phyloP scores from a whole-genome alignment of 2,797 vertebrate species.

The Austrolebias charrua region DNA sequence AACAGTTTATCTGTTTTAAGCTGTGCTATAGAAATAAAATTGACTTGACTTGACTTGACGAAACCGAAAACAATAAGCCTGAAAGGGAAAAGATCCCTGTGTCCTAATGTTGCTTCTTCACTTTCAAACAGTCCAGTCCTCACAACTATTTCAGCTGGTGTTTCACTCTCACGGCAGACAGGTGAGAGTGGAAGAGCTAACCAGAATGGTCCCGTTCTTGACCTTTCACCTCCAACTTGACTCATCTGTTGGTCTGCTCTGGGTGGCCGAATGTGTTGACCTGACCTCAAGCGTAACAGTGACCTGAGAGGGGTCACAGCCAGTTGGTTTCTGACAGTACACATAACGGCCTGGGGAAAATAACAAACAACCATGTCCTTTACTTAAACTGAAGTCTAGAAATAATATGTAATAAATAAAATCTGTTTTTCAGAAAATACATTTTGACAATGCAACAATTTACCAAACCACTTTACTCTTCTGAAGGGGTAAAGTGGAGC shows the following conservation, averaged over 20 bases:
- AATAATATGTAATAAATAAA: not conserved
- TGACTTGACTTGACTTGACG: too few species aligned
- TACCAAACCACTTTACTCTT: too few species aligned
- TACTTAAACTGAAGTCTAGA: not conserved
- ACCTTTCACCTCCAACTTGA: constrained; percentile 53
- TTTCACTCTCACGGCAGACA: constrained; percentile 49
- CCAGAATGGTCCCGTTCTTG: constrained; percentile 30
- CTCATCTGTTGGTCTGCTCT: constrained; percentile 53
- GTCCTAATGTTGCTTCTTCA: constrained; percentile 30
- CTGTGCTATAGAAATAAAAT: too few species aligned
- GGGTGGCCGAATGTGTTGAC: constrained; percentile 53
- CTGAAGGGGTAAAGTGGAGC: too few species aligned
- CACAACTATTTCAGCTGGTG: constrained; percentile 38
- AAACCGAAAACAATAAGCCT: too few species aligned
- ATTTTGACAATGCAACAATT: not conserved
- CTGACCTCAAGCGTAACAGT: constrained; percentile 55
- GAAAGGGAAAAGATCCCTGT: constrained; percentile 18
- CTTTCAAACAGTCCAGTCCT: constrained; percentile 53
- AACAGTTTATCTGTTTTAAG: too few species aligned
- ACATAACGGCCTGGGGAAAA: constrained; percentile 38
- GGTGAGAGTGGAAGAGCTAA: constrained; percentile 48
- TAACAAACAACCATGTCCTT: not conserved
- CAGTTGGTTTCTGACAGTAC: constrained; percentile 55
- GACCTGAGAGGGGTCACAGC: constrained; percentile 33
- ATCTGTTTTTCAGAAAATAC: not conserved